These are phyloP conservation scores for Platalea minor DNA, from an alignment of 2,797 vertebrate genomes.

Conservation along the genomic window DNA sequence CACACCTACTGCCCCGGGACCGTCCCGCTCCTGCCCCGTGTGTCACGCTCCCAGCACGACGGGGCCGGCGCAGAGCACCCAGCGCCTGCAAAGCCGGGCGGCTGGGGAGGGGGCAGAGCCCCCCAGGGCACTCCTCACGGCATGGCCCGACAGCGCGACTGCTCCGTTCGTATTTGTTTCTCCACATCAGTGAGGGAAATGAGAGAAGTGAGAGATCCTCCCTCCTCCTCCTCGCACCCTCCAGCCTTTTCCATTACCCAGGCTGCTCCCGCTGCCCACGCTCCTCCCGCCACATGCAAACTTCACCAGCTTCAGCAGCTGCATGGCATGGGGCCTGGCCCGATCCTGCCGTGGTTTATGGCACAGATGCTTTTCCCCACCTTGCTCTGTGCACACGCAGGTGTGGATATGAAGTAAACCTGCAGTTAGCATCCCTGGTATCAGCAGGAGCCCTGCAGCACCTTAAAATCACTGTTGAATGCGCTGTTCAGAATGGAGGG, in stretches of 20 bases:
- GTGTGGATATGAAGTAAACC: neutral
- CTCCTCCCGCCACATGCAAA: neutral
- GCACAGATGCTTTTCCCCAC: neutral
- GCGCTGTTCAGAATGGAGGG: neutral
- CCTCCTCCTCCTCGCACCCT: neutral
- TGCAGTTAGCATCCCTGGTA: neutral
- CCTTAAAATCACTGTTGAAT: neutral
- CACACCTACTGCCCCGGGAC: neutral
- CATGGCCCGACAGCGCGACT: neutral
- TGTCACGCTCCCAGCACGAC: neutral
- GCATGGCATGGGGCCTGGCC: neutral
- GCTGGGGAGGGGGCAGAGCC: neutral
- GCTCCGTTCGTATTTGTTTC: neutral
- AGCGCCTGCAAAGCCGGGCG: neutral
- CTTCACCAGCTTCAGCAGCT: neutral
- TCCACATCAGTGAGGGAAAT: neutral
- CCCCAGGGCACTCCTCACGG: accelerated
- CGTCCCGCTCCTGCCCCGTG: neutral
- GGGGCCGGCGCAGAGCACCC: neutral
- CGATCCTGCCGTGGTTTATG: accelerated
- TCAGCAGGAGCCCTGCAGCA: neutral
- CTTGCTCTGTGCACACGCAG: neutral
- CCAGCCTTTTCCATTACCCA: neutral
- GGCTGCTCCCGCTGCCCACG: neutral
- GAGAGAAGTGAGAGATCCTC: neutral